A percentile compares a stretch with the other conserved stretches of the same genome.
phyloP scores from a whole-genome alignment of 2,888 invertebrate genomes.

The Steinernema scapterisci region DNA sequence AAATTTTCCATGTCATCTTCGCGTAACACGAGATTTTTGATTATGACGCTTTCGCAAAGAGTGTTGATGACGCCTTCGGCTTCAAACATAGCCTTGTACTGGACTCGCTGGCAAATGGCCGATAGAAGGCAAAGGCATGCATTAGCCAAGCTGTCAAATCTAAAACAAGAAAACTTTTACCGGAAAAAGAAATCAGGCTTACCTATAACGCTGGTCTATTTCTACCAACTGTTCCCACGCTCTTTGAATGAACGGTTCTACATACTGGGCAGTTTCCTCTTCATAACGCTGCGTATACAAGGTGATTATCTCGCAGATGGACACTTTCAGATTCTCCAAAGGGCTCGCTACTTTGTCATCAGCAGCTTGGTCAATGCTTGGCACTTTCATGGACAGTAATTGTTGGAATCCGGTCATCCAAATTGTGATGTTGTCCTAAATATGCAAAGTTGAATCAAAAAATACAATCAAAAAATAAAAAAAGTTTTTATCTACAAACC shows the following conservation, averaged over 20 bases:
- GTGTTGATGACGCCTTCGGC: constrained; percentile 57
- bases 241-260: constrained; percentile 88
- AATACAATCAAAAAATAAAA: background rate
- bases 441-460: constrained; percentile 71
- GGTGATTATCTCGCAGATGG: constrained; percentile 90
- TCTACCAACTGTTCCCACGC: constrained; percentile 85
- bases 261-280: constrained; percentile 89
- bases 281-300: constrained; percentile 96
- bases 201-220: constrained; percentile 51
- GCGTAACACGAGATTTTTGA: constrained; percentile 96
- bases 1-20: constrained; percentile 92
- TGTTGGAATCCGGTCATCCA: constrained; percentile 93
- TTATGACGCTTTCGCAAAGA: constrained; percentile 91
- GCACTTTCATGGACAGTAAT: constrained; percentile 74
- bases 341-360: constrained; percentile 56
- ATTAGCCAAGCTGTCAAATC: constrained; percentile 76
- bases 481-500: constrained; percentile 68
- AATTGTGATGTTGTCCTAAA: constrained; percentile 87
- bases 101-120: constrained; percentile 87
- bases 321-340: constrained; percentile 69
- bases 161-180: constrained; percentile 34
- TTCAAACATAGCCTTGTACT: constrained; percentile 86
- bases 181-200: constrained; percentile 31
- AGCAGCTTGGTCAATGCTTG: constrained; percentile 39
- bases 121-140: constrained; percentile 93